Base-by-base conservation (phyloP, 2,888 invertebrate genomes). In the Ochropleura leucogaster region DNA sequence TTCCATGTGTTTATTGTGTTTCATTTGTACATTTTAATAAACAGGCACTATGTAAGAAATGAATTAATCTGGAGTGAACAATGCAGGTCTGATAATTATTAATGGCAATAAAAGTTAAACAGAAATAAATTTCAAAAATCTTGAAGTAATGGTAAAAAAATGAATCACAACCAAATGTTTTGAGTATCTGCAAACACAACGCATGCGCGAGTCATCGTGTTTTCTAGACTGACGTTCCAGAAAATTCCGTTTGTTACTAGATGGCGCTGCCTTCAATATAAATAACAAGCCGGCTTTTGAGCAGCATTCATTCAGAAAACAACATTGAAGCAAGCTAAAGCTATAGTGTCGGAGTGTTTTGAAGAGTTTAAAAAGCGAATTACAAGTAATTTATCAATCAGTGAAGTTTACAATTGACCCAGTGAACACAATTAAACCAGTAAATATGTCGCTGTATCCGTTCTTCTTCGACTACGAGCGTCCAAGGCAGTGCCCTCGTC, bases 391-490 rank as follows among this genome's bases (percentile, higher is more conserved):
- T 55, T 30, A 51, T 42, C 12, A 18, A 55, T 16, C 14, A 16
- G 20, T 46, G 9, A 65, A 68, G 57, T 53, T 59, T 40, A 59
- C 0, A 49, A 55, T 18, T 55, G 9, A 65, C 44, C 18, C 14
- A 60, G 78, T 65, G 20, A 79, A 78, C 18, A 64, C 40, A 44
- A 67, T 0, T 8, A n/a, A 53, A 44, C 20, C 10, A 44, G 62
- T 67, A 2, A 76, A 72, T 88, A 97, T 97, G 97, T 93, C 96
- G 40, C 77, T 94, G 77, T 92, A 93, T 71, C 96, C 96, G 42
- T 93, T 95, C 74, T 90, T 92, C 81, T 55, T 92, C 68, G 93
- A 89, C 76, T 88, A 85, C 82, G 90, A 93, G 66, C 90, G 87
- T n/a, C 92, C 94, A 0, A 88, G 86, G 9, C 87, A 75, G 18